These are phyloP conservation scores for Venustoraphidia nigricollis DNA, from an alignment of 2,888 invertebrate genomes.

Conservation along the genomic window DNA sequence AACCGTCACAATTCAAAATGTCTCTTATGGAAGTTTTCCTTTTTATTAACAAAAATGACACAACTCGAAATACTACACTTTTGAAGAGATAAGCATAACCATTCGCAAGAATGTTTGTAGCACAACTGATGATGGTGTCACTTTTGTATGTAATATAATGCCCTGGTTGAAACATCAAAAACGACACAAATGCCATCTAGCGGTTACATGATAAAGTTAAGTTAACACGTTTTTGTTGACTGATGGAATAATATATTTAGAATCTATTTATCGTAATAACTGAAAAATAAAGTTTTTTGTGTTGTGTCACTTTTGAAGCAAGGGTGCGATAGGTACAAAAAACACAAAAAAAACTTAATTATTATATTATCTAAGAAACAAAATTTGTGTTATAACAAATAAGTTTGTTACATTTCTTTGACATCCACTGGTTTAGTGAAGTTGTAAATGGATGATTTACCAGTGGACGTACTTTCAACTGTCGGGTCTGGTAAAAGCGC, in stretches of 20 bases:
- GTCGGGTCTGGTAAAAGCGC: no score
- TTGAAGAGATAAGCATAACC: neutral
- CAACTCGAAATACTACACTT: slow-evolving; percentile 1
- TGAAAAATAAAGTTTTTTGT: neutral
- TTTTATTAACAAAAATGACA: no score
- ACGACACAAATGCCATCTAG: neutral
- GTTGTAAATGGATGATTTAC: no score
- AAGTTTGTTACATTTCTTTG: no score
- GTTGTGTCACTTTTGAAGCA: slow-evolving; percentile 2
- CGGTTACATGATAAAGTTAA: neutral
- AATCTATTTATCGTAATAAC: neutral
- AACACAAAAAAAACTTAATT: no score
- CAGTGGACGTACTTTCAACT: no score
- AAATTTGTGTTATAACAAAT: no score
- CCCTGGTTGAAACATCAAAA: neutral
- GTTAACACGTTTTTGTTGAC: neutral
- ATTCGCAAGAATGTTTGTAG: neutral
- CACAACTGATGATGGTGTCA: neutral
- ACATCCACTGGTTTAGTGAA: no score
- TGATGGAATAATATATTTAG: neutral
- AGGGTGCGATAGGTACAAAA: neutral
- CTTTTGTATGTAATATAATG: neutral
- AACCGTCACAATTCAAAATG: slow-evolving; percentile 3
- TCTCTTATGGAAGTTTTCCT: neutral
- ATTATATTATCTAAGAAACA: no score